Evolutionary conservation across 2,888 invertebrate genomes (phyloP), one percentile per base, ranked within the genome.

Genomic region (Dastarcus helophoroides): DNA sequence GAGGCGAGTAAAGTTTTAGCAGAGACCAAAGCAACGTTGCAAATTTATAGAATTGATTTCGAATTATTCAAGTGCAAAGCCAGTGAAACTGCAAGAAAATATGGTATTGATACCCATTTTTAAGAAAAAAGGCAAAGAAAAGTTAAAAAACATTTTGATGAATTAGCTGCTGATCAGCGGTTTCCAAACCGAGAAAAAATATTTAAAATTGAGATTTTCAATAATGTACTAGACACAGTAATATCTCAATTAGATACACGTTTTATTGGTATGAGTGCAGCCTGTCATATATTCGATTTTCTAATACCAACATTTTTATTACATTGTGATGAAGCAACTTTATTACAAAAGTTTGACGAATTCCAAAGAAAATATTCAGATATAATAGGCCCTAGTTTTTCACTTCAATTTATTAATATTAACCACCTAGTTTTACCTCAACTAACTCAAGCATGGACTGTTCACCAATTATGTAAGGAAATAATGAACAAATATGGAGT

Each of bases 201-300:
- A 33, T 27, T 15, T 27, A 27, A 16, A 22, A 31, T 21, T 19
- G n/a, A n/a, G n/a, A 39, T 46, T 46, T 47, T 46, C 36, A 41
- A 46, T 33, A 43, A 39, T 40, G 37, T 47, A n/a, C n/a, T n/a
- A 26, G 44, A 44, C 39, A 45, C 31, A 44, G 33, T 40, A 43
- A 44, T 42, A 21, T 31, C 31, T 42, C 37, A 46, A 36, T 44
- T 47, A 43, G 31, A 42, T 41, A 28, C 42, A 36, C 35, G 43
- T 41, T 45, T 45, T 43, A 38, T 14, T 40, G 42, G 43, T 36
- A 44, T 44, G 42, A 43, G 39, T 46, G 41, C 41, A 40, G 38
- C 46, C 31, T 38, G 41, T 44, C 29, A 44, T 29, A 41, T 38
- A 40, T 48, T 48, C 35, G 31, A 41, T 37, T 48, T 47, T 41